These are phyloP conservation scores for Setipinna tenuifilis DNA, from an alignment of 2,797 vertebrate genomes.

Conservation along the genomic window DNA sequence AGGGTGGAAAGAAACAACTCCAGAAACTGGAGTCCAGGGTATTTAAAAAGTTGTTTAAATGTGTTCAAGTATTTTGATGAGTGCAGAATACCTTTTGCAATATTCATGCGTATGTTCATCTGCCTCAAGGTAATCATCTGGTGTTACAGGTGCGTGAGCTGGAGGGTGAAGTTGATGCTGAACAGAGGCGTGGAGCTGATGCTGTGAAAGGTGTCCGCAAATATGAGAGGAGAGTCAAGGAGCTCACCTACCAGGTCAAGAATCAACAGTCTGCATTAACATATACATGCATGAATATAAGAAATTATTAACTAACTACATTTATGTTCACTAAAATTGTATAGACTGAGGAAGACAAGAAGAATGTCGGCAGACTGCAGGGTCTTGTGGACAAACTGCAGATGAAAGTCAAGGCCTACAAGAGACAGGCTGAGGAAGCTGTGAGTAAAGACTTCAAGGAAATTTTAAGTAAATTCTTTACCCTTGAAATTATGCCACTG, in stretches of 20 bases:
- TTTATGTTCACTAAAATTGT: not conserved
- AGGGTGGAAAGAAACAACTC: constrained; percentile 87
- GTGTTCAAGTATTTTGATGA: too few species aligned
- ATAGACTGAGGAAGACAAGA: constrained; percentile 51
- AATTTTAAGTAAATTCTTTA: too few species aligned
- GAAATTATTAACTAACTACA: too few species aligned
- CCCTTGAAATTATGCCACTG: too few species aligned
- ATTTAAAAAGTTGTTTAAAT: not conserved
- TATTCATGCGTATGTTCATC: not conserved
- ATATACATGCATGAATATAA: too few species aligned
- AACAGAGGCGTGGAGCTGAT: constrained; percentile 70
- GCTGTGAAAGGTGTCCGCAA: constrained; percentile 78
- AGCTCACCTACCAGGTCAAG: constrained; percentile 81
- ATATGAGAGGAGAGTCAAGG: constrained; percentile 80
- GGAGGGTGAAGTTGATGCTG: not conserved
- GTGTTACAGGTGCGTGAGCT: not conserved
- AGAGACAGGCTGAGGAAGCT: not conserved
- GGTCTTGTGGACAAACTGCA: constrained; percentile 80
- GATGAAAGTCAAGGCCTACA: not conserved
- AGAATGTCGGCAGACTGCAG: constrained; percentile 78
- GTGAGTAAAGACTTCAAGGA: not conserved
- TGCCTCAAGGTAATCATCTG: not conserved
- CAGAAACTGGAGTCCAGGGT: constrained; percentile 78
- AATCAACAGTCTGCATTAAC: too few species aligned
- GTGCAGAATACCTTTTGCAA: not conserved